phyloP scores from a whole-genome alignment of 1,140 invertebrate genomes.

The Glossosoma conforme region DNA sequence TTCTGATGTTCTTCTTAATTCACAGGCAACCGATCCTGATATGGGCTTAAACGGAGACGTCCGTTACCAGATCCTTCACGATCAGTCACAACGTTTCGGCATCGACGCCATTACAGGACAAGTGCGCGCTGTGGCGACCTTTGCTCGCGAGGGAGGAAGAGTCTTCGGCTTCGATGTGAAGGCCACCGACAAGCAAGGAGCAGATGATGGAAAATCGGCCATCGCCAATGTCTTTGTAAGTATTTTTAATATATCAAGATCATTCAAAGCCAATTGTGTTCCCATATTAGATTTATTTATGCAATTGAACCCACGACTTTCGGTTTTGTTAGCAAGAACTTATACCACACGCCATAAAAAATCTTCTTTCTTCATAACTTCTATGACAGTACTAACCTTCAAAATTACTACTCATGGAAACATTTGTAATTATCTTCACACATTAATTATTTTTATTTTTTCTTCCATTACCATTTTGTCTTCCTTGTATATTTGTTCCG shows the following conservation, averaged over 20 bases:
- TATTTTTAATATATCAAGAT: conserved; percentile 33
- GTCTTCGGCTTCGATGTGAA: conserved; percentile 85
- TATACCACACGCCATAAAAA: no score
- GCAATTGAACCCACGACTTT: no score
- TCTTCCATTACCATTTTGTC: no score
- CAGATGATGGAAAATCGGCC: conserved; percentile 71
- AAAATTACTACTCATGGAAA: no score
- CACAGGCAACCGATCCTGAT: conserved; percentile 68
- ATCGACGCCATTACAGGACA: conserved; percentile 70
- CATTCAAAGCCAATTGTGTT: no score
- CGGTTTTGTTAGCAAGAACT: no score
- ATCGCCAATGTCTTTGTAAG: conserved; percentile 81
- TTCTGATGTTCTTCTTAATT: conserved; percentile 11
- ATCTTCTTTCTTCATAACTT: no score
- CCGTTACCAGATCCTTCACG: conserved; percentile 72
- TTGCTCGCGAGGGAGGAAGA: conserved; percentile 61
- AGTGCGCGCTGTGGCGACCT: conserved; percentile 64
- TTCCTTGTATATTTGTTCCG: no score
- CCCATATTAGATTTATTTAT: no score
- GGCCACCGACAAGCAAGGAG: conserved; percentile 72
- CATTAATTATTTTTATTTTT: no score
- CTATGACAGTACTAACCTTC: no score
- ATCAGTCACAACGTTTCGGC: conserved; percentile 62
- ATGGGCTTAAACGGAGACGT: conserved; percentile 71
- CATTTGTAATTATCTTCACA: no score